Percentiles rank a stretch among this genome's conserved stretches.
phyloP scores from a whole-genome alignment of 1,140 invertebrate genomes.

The Zaprionus nigranus region DNA sequence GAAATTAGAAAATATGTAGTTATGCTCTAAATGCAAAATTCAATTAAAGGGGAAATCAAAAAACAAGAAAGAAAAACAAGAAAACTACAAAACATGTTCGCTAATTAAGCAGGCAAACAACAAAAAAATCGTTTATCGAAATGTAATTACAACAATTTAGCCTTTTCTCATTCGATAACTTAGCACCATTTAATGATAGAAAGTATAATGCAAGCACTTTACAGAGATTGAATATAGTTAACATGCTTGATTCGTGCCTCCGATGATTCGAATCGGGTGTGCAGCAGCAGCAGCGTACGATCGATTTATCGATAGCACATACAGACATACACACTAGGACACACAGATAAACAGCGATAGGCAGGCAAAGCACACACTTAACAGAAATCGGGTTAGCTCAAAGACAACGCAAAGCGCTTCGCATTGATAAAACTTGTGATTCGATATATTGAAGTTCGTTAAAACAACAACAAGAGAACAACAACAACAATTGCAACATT shows the following conservation, averaged over 20 bases:
- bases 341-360: not conserved
- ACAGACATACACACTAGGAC: conserved; percentile 10
- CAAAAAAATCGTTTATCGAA: conserved; percentile 28
- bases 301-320: conserved; percentile 13
- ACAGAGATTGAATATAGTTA: conserved; percentile 13
- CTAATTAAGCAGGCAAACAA: not conserved
- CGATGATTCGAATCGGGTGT: conserved; percentile 5
- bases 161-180: not conserved
- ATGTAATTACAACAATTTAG: conserved; percentile 20
- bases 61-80: conserved; percentile 11
- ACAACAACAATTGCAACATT: conserved; percentile 12
- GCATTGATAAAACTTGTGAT: conserved; percentile 40
- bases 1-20: conserved; percentile 48
- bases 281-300: not conserved
- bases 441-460: conserved; percentile 23
- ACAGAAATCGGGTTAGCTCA: conserved; percentile 29
- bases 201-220: conserved; percentile 14
- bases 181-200: conserved; percentile 4
- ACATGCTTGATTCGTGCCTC: conserved; percentile 7
- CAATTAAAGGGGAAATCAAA: conserved; percentile 26
- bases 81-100: not conserved
- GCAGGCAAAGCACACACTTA: conserved; percentile 24
- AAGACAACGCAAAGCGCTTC: conserved; percentile 43
- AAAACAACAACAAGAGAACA: conserved; percentile 2
- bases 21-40: conserved; percentile 38